Percentiles rank a stretch among this genome's conserved stretches.
These are phyloP conservation scores for Hoplodrina blanda DNA, from an alignment of 2,888 invertebrate genomes.

Conservation along the genomic window DNA sequence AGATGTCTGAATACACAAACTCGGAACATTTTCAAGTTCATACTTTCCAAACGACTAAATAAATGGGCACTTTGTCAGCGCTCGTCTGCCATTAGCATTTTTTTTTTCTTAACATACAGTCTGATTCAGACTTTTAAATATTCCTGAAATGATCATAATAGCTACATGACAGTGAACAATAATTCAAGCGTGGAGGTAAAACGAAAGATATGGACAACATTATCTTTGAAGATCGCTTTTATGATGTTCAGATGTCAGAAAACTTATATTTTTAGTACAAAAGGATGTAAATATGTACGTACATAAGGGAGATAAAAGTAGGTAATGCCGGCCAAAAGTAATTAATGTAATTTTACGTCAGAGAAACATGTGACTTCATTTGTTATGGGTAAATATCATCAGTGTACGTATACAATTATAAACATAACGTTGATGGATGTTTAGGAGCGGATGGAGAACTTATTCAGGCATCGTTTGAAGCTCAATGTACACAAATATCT, in stretches of 20 bases:
- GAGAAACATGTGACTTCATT: conserved; percentile 53
- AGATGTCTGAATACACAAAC: conserved; percentile 9
- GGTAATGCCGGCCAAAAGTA: conserved; percentile 35
- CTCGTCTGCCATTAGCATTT: conserved; percentile 28
- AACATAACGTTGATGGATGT: conserved; percentile 34
- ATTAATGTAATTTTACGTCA: conserved; percentile 55
- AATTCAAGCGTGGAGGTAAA: conserved; percentile 16
- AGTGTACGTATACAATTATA: conserved; percentile 23
- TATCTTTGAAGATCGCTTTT: conserved; percentile 30
- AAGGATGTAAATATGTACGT: conserved; percentile 11
- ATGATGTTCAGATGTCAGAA: conserved; percentile 14
- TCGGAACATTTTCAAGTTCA: conserved; percentile 3
- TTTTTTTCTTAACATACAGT: conserved; percentile 26
- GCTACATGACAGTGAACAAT: conserved; percentile 23
- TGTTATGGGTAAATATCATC: conserved; percentile 44
- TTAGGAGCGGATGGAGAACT: conserved; percentile 35
- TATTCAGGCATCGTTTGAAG: conserved; percentile 28
- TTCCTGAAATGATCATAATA: conserved; percentile 18
- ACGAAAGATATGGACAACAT: conserved; percentile 17
- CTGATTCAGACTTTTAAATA: conserved; percentile 26
- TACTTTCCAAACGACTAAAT: conserved; percentile 19
- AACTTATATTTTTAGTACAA: conserved; percentile 25
- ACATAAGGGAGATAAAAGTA: conserved; percentile 26
- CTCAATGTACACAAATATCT: conserved; percentile 25
- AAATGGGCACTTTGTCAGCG: conserved; percentile 44